These are phyloP conservation scores for Amyelois transitella DNA, from an alignment of 1,140 invertebrate genomes.

Conservation along the genomic window DNA sequence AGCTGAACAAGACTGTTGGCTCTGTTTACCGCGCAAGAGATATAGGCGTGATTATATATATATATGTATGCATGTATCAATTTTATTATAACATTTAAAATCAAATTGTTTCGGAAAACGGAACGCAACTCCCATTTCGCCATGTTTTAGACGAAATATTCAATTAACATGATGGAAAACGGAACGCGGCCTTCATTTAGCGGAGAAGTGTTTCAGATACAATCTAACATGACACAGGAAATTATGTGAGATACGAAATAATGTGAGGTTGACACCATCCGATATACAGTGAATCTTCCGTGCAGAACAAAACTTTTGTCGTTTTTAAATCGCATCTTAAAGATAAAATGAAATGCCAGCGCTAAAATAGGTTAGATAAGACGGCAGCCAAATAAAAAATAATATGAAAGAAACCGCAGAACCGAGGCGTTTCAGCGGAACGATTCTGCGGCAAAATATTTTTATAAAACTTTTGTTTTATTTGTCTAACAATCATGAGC, in stretches of 20 bases:
- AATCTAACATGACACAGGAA: neutral
- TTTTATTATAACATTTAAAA: no score
- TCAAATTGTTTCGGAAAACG: no score
- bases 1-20: no score
- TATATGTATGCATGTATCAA: no score
- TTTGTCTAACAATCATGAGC: neutral
- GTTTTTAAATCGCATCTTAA: neutral
- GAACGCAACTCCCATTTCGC: no score
- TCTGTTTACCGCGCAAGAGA: no score
- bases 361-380: neutral
- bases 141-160: no score
- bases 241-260: conserved; percentile 1
- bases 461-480: neutral
- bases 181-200: neutral
- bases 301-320: neutral
- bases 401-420: neutral
- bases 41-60: no score
- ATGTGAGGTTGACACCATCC: neutral
- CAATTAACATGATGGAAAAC: conserved; percentile 16
- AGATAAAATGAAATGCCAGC: neutral
- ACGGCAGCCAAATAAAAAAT: neutral
- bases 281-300: neutral
- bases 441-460: neutral
- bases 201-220: neutral
- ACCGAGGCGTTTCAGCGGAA: neutral